Base-by-base conservation (phyloP, 2,113 vertebrate species). In the Thalassarche chlororhynchos region DNA sequence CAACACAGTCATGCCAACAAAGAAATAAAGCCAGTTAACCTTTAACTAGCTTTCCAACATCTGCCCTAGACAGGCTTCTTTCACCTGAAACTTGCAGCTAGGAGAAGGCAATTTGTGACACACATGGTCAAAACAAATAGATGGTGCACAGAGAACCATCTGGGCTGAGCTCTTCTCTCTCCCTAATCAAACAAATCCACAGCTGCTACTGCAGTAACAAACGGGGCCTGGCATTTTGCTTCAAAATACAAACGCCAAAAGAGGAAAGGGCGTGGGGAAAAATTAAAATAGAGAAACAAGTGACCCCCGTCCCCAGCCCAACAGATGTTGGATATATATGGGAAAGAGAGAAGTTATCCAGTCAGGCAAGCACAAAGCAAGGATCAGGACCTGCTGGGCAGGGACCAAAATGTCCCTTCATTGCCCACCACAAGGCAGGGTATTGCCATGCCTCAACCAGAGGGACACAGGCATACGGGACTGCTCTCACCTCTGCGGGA, bases 121-220 rank as follows among this genome's bases (percentile, higher is more conserved):
- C 14, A 21, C 46, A 19, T 11, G 55, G 68, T 57, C 87, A 93
- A 74, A 96, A 86, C 86, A 97, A 95, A 95, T 89, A 96, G 60
- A 81, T 14, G 14, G 72, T 38, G 70, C 84, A 52, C 14, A 61
- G 70, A 77, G 47, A 90, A 64, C 94, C 95, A 97, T 96, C 95
- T 97, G 97, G 94, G 54, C 71, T 87, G 72, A 93, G 84, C 78
- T 92, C 40, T 91, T 54, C 78, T 79, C 69, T 87, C 75, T 87
- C 75, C 78, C 71, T 86, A 52, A 90, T 71, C 96, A 97, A 97
- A 97, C 91, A 95, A 57, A 83, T 28, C 71, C 84, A 70, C 90
- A 96, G 85, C 88, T 96, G 95, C 71, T 77, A 4, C 74, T 54
- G 75, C 62, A 74, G 31, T 5, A 83, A 87, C 60, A 78, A 85